These are phyloP conservation scores for Hyposmocoma kahamanoa DNA, from an alignment of 1,140 invertebrate species.

Conservation along the genomic window DNA sequence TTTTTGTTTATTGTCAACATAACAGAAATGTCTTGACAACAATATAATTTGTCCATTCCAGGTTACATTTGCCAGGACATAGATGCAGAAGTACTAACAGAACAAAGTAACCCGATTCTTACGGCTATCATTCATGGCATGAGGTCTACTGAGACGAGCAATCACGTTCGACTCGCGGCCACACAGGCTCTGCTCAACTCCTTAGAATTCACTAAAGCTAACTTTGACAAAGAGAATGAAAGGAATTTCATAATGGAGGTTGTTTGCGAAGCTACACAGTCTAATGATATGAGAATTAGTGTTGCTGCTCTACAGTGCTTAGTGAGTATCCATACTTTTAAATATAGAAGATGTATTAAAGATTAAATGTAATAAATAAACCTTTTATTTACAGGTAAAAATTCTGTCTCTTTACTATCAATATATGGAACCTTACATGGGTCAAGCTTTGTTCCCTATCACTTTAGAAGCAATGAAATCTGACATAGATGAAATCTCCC, in stretches of 20 bases:
- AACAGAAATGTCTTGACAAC: too few relatives aligned
- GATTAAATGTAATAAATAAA: not conserved
- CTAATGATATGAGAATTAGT: constrained; percentile 89
- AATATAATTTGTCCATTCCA: constrained; percentile 30
- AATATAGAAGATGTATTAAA: not conserved
- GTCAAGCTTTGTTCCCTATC: constrained; percentile 97
- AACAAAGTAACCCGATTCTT: constrained; percentile 96
- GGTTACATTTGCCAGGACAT: constrained; percentile 87
- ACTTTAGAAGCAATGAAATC: constrained; percentile 99
- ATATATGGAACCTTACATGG: constrained; percentile 99
- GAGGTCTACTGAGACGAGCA: constrained; percentile 87
- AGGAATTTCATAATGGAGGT: constrained; percentile 99
- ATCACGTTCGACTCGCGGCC: constrained; percentile 93
- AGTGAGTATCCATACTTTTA: constrained; percentile 74
- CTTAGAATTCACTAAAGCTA: constrained; percentile 98
- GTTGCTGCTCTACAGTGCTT: constrained; percentile 98
- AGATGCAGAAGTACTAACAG: constrained; percentile 91
- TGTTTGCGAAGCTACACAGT: constrained; percentile 94
- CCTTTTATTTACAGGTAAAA: constrained; percentile 75
- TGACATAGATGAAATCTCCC: constrained; percentile 94
- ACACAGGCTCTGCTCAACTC: constrained; percentile 98
- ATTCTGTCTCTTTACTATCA: constrained; percentile 99
- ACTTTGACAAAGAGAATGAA: constrained; percentile 98
- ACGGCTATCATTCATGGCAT: constrained; percentile 99
- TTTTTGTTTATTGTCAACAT: too few relatives aligned